phyloP scores from a whole-genome alignment of 2,888 invertebrate species.

The Sisyra terminalis region DNA sequence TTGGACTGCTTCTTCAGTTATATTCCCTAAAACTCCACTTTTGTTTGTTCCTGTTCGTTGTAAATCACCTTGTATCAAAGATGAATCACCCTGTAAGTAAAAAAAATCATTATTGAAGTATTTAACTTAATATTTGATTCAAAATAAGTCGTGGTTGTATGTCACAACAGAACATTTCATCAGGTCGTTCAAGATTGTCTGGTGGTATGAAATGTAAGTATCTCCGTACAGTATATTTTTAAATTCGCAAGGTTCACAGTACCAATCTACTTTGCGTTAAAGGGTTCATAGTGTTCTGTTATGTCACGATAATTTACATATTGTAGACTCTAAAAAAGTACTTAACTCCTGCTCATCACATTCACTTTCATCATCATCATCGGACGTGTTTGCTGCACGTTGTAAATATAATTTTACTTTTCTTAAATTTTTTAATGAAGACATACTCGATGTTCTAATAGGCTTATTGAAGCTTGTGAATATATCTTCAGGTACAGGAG shows the following conservation, averaged over 20 bases:
- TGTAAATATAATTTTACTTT: slow-evolving; percentile 29
- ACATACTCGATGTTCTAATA: slow-evolving; percentile 26
- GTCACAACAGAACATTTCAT: too few species aligned
- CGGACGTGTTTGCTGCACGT: slow-evolving; percentile 25
- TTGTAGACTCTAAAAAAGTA: too few species aligned
- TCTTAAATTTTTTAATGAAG: slow-evolving; percentile 28
- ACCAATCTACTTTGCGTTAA: too few species aligned
- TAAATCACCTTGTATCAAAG: background rate
- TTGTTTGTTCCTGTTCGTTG: slow-evolving; percentile 13
- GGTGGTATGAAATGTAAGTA: too few species aligned
- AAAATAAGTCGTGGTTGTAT: too few species aligned
- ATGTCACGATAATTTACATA: too few species aligned
- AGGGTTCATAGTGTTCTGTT: too few species aligned
- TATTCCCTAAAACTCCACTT: slow-evolving; percentile 22
- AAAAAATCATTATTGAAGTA: background rate
- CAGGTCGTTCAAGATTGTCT: too few species aligned
- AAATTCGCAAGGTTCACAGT: too few species aligned
- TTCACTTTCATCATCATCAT: slow-evolving; percentile 26
- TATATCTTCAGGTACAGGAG: slow-evolving; percentile 30
- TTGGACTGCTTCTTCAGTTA: slow-evolving; percentile 23
- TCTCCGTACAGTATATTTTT: too few species aligned
- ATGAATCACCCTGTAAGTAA: slow-evolving; percentile 2
- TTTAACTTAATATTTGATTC: too few species aligned
- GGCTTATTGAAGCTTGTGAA: slow-evolving; percentile 27
- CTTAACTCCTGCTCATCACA: slow-evolving; percentile 18